Evolutionary conservation across 2,888 invertebrate genomes (phyloP).

Genomic region (Aplocera efformata): DNA sequence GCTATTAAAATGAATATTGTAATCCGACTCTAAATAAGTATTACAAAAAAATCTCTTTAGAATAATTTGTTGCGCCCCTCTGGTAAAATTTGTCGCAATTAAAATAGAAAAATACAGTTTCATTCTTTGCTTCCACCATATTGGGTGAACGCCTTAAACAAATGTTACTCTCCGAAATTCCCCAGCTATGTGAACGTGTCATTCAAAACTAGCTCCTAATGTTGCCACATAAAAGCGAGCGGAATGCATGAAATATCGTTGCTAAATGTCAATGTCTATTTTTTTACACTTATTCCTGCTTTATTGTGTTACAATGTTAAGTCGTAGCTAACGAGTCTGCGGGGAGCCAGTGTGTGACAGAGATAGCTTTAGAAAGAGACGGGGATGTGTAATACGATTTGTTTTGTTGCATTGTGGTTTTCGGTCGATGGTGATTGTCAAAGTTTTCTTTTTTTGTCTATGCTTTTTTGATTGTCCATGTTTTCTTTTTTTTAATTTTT

Average conservation of each 20-base stretch:
- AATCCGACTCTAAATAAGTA: constrained; percentile 26
- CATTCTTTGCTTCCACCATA: constrained; percentile 61
- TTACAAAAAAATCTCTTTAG: constrained; percentile 35
- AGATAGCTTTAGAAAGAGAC: constrained; percentile 40
- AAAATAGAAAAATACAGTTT: constrained; percentile 72
- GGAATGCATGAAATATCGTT: constrained; percentile 19
- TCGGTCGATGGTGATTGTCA: constrained; percentile 35
- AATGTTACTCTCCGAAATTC: constrained; percentile 57
- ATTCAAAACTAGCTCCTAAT: constrained; percentile 32
- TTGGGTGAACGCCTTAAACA: constrained; percentile 75
- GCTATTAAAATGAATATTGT: background rate
- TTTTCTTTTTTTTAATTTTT: background rate
- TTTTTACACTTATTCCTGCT: constrained; percentile 69
- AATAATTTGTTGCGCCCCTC: constrained; percentile 43
- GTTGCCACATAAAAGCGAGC: constrained; percentile 5
- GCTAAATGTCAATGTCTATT: constrained; percentile 51
- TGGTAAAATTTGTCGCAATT: constrained; percentile 62
- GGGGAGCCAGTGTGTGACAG: constrained; percentile 51
- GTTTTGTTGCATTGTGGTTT: constrained; percentile 59
- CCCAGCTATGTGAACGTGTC: constrained; percentile 18
- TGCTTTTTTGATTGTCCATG: constrained; percentile 26
- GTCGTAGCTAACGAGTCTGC: constrained; percentile 69
- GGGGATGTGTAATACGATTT: constrained; percentile 43
- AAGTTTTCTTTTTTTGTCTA: constrained; percentile 39
- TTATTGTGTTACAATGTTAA: constrained; percentile 73